A percentile compares a stretch with the other conserved stretches of the same genome.
Conservation (phyloP, 2,888 invertebrate genomes). For the Kuschelorhynchus macadamiae region DNA sequence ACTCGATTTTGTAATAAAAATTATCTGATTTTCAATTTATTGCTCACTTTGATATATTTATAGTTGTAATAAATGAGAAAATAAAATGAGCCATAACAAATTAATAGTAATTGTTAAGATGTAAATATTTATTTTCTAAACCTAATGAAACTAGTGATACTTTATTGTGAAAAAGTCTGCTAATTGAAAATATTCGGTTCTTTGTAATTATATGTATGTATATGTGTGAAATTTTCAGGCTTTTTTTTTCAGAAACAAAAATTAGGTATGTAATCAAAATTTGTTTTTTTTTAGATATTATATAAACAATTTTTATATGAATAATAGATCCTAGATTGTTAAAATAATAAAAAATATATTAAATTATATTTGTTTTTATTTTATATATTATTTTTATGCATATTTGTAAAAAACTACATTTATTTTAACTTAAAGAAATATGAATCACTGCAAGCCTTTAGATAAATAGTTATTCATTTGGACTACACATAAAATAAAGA, state of each 20-base stretch:
- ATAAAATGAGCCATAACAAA: slow-evolving; percentile 15
- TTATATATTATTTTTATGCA: neutral
- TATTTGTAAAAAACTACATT: too few relatives aligned
- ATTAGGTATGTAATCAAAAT: slow-evolving; percentile 26
- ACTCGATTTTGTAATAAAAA: too few relatives aligned
- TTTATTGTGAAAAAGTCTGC: slow-evolving; percentile 20
- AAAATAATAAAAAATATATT: slow-evolving; percentile 15
- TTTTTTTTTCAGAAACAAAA: slow-evolving; percentile 8
- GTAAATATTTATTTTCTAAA: slow-evolving; percentile 27
- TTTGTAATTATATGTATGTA: slow-evolving; percentile 21
- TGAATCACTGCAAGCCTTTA: too few relatives aligned
- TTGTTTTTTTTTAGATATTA: slow-evolving; percentile 28
- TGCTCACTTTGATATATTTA: slow-evolving; percentile 7
- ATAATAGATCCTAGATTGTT: slow-evolving; percentile 41
- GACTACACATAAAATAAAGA: too few relatives aligned
- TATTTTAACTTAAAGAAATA: too few relatives aligned
- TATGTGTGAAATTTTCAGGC: slow-evolving; percentile 10
- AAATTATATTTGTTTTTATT: neutral
- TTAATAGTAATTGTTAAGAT: slow-evolving; percentile 12
- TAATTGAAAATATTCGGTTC: slow-evolving; percentile 23
- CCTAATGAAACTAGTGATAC: slow-evolving; percentile 16
- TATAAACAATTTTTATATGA: slow-evolving; percentile 46
- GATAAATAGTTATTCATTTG: too few relatives aligned
- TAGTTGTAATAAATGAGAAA: neutral
- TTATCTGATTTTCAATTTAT: too few relatives aligned